Percentiles rank a stretch among this genome's conserved stretches.
phyloP scores from a whole-genome alignment of 2,797 vertebrate genomes.

The Sandelia bainsii region DNA sequence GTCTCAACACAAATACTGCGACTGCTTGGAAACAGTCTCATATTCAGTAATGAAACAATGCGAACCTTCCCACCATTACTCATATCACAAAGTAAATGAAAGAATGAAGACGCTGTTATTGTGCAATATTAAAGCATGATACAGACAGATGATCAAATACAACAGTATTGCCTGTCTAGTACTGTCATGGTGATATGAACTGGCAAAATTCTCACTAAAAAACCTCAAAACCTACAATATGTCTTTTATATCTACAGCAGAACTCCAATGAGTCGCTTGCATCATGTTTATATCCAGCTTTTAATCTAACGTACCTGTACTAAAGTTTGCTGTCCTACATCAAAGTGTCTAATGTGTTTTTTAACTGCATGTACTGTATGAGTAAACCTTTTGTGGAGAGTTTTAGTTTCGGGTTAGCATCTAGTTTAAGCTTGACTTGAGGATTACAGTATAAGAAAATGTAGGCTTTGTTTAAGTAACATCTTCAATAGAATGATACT shows the following conservation, averaged over 20 bases:
- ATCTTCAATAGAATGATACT: not conserved
- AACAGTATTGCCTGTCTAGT: not conserved
- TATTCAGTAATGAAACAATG: conserved; percentile 14
- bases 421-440: not conserved
- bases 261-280: not conserved
- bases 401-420: not conserved
- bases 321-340: not conserved
- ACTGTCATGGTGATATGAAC: not conserved
- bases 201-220: not conserved
- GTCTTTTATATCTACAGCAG: not conserved
- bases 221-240: not conserved
- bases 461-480: not conserved
- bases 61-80: conserved; percentile 1
- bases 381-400: no score
- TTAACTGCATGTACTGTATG: not conserved
- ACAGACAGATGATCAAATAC: conserved; percentile 1
- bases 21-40: conserved; percentile 3
- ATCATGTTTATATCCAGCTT: not conserved
- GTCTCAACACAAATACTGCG: conserved; percentile 5
- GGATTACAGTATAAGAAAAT: not conserved
- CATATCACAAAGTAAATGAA: conserved; percentile 19
- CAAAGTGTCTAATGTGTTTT: not conserved
- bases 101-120: conserved; percentile 5
- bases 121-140: conserved; percentile 1
- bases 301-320: not conserved